phyloP scores from a whole-genome alignment of 2,888 invertebrate genomes.

The Drosophila algonquin region DNA sequence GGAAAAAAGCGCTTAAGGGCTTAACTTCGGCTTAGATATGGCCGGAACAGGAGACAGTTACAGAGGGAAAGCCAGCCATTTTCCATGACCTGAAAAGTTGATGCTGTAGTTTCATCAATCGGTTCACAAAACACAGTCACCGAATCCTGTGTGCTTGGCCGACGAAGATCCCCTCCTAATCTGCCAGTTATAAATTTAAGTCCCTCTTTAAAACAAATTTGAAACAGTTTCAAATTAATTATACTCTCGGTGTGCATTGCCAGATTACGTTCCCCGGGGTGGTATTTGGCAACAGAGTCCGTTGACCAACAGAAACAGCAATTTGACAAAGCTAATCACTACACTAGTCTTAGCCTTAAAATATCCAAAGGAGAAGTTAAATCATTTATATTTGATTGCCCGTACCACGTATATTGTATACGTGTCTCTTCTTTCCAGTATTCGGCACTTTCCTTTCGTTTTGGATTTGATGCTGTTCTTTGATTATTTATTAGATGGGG shows the following conservation, averaged over 20 bases:
- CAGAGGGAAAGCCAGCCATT: not conserved
- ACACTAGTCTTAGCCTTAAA: conserved; percentile 29
- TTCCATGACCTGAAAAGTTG: not conserved
- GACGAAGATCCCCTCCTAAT: conserved; percentile 38
- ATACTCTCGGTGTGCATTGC: conserved; percentile 45
- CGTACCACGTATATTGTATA: not conserved
- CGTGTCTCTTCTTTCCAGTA: conserved; percentile 5
- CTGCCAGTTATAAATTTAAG: conserved; percentile 55
- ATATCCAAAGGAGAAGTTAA: conserved; percentile 36
- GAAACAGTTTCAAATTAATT: conserved; percentile 58
- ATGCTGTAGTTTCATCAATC: conserved; percentile 1
- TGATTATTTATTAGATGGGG: conserved; percentile 12
- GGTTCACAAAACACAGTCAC: conserved; percentile 27
- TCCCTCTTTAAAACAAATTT: conserved; percentile 18
- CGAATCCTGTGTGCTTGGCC: conserved; percentile 25
- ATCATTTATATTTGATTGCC: conserved; percentile 34
- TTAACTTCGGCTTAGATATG: conserved; percentile 55
- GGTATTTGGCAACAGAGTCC: conserved; percentile 48
- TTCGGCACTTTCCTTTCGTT: conserved; percentile 5
- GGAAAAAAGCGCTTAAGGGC: conserved; percentile 56
- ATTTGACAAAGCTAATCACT: conserved; percentile 49
- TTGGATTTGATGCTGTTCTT: conserved; percentile 9
- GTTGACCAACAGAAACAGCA: conserved; percentile 10
- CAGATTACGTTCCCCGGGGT: conserved; percentile 24
- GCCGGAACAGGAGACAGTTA: not conserved